Evolutionary conservation across 2,113 vertebrate species (phyloP), one percentile per base, ranked within the genome.

Genomic region (Tragelaphus buxtoni): DNA sequence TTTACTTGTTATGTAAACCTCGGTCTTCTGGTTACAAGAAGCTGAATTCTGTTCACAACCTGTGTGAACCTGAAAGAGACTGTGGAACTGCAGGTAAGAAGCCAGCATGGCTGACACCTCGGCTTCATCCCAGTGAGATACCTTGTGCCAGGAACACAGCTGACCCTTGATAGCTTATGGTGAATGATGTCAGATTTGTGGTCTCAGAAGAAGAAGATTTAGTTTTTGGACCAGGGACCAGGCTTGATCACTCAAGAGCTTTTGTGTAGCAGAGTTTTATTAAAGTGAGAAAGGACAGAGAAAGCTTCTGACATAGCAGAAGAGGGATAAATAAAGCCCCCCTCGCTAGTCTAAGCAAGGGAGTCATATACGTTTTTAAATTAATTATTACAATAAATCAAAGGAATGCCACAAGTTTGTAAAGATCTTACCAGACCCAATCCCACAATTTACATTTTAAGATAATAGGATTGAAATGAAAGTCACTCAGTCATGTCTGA

Each of bases 401-500:
- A 69, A 69, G n/a, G n/a, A 69, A 69, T 69, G 65, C 9, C 65
- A 11, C n/a, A 22, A 39, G 65, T 22, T 69, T 22, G 65, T 69
- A 69, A 69, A 39, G 17, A 69, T 69, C 18, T 69, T 35, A 69
- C 18, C 65, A 69, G n/a, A 69, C 18, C 2, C 65, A 69, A 39
- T 22, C n/a, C 18, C 65, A 69, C 32, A 69, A 22, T 6, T 35
- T 69, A 69, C 65, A 39, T 39, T 69, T 39, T 69, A 39, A 39
- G n/a, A 39, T 69, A 39, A 22, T 0, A 69, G 18, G 9, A 39
- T 22, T 39, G 65, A 69, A 69, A 18, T 69, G n/a, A 69, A 39
- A 39, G n/a, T 69, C 0, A 0, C 65, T 69, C 65, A 39, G 65
- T 35, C 4, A 0, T 69, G 65, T 39, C 65, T n/a, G 18, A 69